Percentiles rank a stretch among this genome's conserved stretches.
phyloP scores from a whole-genome alignment of 1,140 invertebrate species.

The Magallana ariakensis region DNA sequence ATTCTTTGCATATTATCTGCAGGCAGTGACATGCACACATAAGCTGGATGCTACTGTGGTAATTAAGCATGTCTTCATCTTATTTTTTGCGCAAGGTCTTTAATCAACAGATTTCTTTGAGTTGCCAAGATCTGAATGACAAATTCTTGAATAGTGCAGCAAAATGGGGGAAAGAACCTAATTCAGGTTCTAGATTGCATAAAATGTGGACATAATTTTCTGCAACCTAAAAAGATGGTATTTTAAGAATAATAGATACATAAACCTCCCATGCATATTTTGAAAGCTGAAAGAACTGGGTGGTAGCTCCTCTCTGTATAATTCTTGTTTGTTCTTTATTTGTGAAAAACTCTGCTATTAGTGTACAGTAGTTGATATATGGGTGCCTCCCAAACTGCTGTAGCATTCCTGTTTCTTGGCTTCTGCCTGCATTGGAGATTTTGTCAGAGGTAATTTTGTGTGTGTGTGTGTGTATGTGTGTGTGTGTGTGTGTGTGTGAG shows the following conservation, averaged over 20 bases:
- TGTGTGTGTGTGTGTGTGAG: neutral
- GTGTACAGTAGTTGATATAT: constrained; percentile 6
- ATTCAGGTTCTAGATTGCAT: no score
- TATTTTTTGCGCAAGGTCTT: constrained; percentile 31
- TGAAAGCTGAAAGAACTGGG: neutral
- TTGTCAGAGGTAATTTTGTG: neutral
- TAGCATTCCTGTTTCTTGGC: neutral
- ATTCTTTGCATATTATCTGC: neutral
- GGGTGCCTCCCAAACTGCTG: constrained; percentile 10
- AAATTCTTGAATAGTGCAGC: neutral
- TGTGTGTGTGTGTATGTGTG: neutral
- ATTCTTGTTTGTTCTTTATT: constrained; percentile 6
- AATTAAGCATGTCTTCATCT: constrained; percentile 6
- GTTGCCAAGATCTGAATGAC: constrained; percentile 15
- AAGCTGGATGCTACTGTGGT: neutral
- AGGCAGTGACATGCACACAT: constrained; percentile 7
- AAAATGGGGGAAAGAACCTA: no score
- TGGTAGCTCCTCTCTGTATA: neutral
- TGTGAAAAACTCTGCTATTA: constrained; percentile 14
- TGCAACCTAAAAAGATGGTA: neutral
- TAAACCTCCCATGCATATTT: neutral
- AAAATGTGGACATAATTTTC: no score
- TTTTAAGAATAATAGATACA: neutral
- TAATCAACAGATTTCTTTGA: neutral
- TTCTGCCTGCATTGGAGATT: neutral